phyloP scores from a whole-genome alignment of 2,797 vertebrate species.

The Eleutherodactylus coqui region DNA sequence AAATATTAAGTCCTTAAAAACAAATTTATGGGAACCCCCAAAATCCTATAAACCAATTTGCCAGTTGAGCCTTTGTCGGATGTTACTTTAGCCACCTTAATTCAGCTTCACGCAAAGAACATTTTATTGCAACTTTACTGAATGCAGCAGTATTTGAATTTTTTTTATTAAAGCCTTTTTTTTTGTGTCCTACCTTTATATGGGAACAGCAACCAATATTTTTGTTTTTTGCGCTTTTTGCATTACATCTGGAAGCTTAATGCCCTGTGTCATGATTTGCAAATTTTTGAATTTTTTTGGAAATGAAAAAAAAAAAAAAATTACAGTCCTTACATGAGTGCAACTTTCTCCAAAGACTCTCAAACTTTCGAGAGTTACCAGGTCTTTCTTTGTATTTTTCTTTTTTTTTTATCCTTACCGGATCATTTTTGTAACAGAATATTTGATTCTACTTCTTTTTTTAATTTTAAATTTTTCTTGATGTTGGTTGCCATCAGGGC shows the following conservation, averaged over 20 bases:
- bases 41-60: constrained; percentile 60
- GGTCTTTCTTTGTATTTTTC: not conserved
- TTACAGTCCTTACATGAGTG: constrained; percentile 36
- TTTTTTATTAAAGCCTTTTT: not conserved
- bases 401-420: not conserved
- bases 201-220: constrained; percentile 58
- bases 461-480: not conserved
- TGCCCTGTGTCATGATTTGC: constrained; percentile 64
- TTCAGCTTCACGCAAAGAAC: constrained; percentile 63
- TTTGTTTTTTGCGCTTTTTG: constrained; percentile 36
- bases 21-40: constrained; percentile 62
- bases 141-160: constrained; percentile 65
- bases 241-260: constrained; percentile 58
- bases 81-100: constrained; percentile 46
- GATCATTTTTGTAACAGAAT: not conserved
- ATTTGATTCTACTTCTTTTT: not conserved
- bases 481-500: not conserved
- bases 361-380: constrained; percentile 7
- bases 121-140: constrained; percentile 76
- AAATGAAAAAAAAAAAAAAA: not conserved
- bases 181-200: constrained; percentile 62
- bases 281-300: constrained; percentile 37
- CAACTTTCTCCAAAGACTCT: constrained; percentile 63
- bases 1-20: constrained; percentile 65
- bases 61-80: constrained; percentile 62